These are phyloP conservation scores for Chionomys nivalis DNA, from an alignment of 2,113 vertebrate genomes.

Conservation along the genomic window DNA sequence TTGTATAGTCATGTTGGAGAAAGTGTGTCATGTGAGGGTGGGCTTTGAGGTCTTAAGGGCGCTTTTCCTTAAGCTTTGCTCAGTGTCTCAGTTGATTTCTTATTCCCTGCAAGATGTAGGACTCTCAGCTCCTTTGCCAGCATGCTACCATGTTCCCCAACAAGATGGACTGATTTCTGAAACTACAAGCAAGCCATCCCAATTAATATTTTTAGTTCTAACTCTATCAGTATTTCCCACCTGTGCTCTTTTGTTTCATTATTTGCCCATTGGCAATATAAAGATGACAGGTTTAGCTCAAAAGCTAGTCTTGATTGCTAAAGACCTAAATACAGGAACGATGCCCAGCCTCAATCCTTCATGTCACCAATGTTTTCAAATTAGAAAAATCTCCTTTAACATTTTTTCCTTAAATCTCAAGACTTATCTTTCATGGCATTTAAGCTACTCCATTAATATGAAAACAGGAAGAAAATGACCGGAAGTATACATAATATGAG, in stretches of 20 bases:
- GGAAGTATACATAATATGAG: neutral
- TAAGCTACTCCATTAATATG: neutral
- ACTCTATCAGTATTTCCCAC: neutral
- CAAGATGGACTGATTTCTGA: neutral
- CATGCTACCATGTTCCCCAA: neutral
- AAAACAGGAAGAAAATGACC: neutral
- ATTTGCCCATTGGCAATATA: neutral
- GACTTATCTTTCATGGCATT: neutral
- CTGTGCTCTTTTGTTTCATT: neutral
- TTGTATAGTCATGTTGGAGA: neutral
- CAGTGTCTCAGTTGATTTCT: neutral
- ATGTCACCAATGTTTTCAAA: neutral
- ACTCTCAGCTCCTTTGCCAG: neutral
- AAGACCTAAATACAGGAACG: neutral
- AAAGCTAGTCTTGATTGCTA: neutral
- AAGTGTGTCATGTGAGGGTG: neutral
- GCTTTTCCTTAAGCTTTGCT: neutral
- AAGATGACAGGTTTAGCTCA: neutral
- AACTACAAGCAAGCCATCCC: neutral
- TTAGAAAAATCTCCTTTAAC: neutral
- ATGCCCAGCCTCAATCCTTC: accelerated
- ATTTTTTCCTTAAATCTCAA: neutral
- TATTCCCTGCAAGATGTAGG: neutral
- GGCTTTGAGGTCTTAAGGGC: neutral
- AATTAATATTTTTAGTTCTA: neutral